Percentiles rank a stretch among this genome's conserved stretches.
Evolutionary conservation across 1,140 invertebrate species (phyloP).

Genomic region (Drosophila bocqueti): DNA sequence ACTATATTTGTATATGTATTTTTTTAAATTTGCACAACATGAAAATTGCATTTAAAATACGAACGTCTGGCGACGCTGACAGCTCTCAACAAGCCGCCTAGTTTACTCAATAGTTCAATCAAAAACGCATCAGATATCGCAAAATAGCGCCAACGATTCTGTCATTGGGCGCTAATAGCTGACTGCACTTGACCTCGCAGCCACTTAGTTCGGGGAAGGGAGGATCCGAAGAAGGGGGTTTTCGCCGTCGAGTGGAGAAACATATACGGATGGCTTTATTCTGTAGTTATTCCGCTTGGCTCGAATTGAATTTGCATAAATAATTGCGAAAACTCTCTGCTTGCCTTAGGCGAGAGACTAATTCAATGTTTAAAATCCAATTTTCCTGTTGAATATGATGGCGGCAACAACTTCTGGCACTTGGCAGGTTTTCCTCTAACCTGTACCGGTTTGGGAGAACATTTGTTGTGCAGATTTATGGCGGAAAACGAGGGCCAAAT

Average conservation of each 20-base stretch:
- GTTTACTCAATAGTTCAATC: slow-evolving; percentile 36
- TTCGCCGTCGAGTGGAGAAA: background rate
- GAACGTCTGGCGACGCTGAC: slow-evolving; percentile 15
- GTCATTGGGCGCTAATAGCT: slow-evolving; percentile 39
- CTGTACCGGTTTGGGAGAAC: background rate
- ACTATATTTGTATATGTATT: background rate
- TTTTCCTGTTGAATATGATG: slow-evolving; percentile 23
- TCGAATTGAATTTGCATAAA: slow-evolving; percentile 59
- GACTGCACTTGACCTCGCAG: slow-evolving; percentile 51
- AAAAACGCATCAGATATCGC: slow-evolving; percentile 38
- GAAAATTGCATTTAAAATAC: slow-evolving; percentile 39
- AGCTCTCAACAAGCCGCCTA: slow-evolving; percentile 28
- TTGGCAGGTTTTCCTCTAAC: slow-evolving; percentile 21
- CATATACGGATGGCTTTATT: slow-evolving; percentile 7
- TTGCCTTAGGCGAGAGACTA: slow-evolving; percentile 12
- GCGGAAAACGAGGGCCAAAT: slow-evolving; percentile 4
- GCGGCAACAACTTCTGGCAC: slow-evolving; percentile 15
- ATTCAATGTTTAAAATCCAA: slow-evolving; percentile 30
- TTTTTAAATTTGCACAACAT: slow-evolving; percentile 19
- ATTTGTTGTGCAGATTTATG: slow-evolving; percentile 52
- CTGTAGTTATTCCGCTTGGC: slow-evolving; percentile 22
- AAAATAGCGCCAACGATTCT: slow-evolving; percentile 29
- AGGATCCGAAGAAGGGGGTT: background rate
- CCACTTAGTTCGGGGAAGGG: slow-evolving; percentile 6
- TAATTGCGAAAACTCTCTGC: slow-evolving; percentile 41